Evolutionary conservation across 2,797 vertebrate species (phyloP).

Genomic region (Zalophus californianus): DNA sequence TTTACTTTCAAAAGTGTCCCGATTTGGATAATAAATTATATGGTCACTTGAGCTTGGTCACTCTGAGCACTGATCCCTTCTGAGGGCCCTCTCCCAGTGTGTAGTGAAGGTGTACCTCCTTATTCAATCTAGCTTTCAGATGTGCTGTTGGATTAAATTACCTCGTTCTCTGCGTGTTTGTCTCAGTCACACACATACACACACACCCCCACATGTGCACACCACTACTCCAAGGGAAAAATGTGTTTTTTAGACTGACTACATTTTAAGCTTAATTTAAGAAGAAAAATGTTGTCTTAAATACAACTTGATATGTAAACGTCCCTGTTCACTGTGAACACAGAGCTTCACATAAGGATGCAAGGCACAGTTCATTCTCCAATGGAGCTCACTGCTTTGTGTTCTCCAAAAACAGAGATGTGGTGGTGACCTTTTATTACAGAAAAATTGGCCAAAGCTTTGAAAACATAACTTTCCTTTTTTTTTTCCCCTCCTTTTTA

Average conservation of each 20-base stretch:
- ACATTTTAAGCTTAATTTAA: background rate
- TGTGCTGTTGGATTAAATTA: background rate
- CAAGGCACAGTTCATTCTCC: background rate
- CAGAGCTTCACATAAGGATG: background rate
- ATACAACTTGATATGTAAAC: background rate
- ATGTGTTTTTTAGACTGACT: background rate
- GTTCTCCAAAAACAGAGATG: background rate
- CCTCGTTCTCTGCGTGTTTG: background rate
- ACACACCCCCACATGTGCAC: background rate
- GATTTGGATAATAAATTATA: conserved; percentile 16
- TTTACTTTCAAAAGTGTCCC: background rate
- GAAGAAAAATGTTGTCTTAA: background rate
- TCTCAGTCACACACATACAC: accelerated
- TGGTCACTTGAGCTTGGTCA: background rate
- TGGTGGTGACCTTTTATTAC: background rate
- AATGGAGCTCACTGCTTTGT: background rate
- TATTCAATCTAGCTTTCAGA: background rate
- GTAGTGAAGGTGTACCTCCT: background rate
- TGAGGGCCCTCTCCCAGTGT: background rate
- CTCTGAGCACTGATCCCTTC: background rate
- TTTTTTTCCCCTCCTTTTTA: background rate
- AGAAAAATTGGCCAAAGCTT: background rate
- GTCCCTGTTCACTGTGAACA: background rate
- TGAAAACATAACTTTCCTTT: background rate
- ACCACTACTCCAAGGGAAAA: background rate